Evolutionary conservation across 2,888 invertebrate species (phyloP).

Genomic region (Argynnis bischoffii): DNA sequence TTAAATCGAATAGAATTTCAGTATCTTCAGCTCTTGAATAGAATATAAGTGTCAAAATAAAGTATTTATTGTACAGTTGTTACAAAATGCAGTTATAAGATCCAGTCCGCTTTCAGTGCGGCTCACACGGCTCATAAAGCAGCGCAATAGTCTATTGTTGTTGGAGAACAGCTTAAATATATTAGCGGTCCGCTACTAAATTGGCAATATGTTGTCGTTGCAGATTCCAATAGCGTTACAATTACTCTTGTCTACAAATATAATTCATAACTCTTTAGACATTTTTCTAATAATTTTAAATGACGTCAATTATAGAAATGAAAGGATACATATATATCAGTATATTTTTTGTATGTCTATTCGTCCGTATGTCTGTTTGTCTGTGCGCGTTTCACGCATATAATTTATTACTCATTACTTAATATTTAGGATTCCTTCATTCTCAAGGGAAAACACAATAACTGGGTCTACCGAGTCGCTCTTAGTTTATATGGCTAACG

Average conservation of each 20-base stretch:
- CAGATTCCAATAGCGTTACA: constrained; percentile 32
- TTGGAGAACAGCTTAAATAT: constrained; percentile 34
- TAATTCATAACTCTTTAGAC: background rate
- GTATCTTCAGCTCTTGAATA: constrained; percentile 18
- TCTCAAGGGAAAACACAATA: too few relatives aligned
- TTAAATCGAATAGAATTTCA: too few relatives aligned
- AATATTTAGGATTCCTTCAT: too few relatives aligned
- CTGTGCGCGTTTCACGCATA: too few relatives aligned
- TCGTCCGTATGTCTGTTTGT: too few relatives aligned
- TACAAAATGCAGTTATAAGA: constrained; percentile 32
- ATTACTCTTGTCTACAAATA: constrained; percentile 13
- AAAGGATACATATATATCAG: background rate
- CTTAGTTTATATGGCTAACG: too few relatives aligned
- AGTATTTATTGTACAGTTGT: constrained; percentile 22
- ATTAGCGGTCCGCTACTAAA: constrained; percentile 37
- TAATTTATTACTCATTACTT: too few relatives aligned
- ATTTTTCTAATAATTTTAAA: too few relatives aligned
- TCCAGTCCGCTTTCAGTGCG: constrained; percentile 29
- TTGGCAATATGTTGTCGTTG: constrained; percentile 36
- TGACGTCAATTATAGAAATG: background rate
- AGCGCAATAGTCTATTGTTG: constrained; percentile 34
- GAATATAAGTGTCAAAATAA: constrained; percentile 24
- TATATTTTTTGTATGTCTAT: too few relatives aligned
- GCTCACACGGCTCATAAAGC: constrained; percentile 31
- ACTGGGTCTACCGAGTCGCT: too few relatives aligned